Evolutionary conservation across 2,888 invertebrate species (phyloP), one percentile per base, ranked within the genome.

Genomic region (Labia minor): DNA sequence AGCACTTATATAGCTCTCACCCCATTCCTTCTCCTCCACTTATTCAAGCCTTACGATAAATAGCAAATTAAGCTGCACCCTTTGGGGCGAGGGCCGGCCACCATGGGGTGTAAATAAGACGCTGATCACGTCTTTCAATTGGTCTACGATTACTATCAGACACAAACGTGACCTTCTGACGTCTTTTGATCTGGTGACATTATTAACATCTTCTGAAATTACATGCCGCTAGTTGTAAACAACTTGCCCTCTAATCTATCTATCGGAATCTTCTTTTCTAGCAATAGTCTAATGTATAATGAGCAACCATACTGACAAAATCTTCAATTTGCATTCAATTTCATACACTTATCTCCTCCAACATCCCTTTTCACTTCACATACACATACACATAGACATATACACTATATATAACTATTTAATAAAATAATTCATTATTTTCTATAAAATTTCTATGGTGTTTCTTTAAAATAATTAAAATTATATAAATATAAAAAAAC

Each of bases 91-190:
- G 26, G 8, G 26, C 26, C 26, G 26, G 26, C 26, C 26, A 8
- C 26, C 26, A 26, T 26, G 49, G 49, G 49, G 49, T 49, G 49
- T 14, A 49, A 49, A 49, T 49, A 49, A 49, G 49, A 14, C 49
- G 49, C 49, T 49, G 49, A 49, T 49, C 49, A 49, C 14, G 49
- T 49, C 49, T 49, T 49, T 49, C 49, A 49, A 49, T 49, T 49
- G 49, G n/a, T 14, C 14, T 14, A 49, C 49, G 49, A 49, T 49
- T 49, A 49, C n/a, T 49, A 49, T 49, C 49, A 49, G 49, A 11
- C 49, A 49, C 49, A 49, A n/a, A n/a, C 14, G 49, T 49, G 49
- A 49, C 49, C 16, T 49, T 49, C 49, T 26, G 26, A 26, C 26
- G 26, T 26, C 26, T 26, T 26, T 26, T 26, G 26, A 49, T 8